Base-by-base conservation (phyloP, 2,888 invertebrate genomes). In the Drosophila pseudotalamancana region DNA sequence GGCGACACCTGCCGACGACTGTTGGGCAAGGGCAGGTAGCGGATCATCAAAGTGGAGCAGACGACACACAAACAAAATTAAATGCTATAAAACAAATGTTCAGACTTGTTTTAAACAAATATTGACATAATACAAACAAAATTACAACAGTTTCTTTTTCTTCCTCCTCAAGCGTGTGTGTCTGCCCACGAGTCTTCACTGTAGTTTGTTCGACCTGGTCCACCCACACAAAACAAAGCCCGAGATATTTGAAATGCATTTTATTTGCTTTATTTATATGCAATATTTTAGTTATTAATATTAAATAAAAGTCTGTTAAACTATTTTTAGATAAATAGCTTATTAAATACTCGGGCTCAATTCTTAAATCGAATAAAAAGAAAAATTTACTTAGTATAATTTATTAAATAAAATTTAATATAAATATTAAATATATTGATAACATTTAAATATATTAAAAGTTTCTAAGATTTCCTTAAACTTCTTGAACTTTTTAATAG, bases 11-110 rank as follows among this genome's bases (percentile, higher is more conserved):
- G 35, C 29, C 23, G 27, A n/a, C 11, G 57, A 27, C 14, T 34
- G 14, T 68, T 69, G n/a, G 27, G 50, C 63, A 69, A 69, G 70
- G 68, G 43, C 64, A 53, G n/a, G 9, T 49, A 37, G 49, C 64
- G 49, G 64, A 57, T 51, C 27, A 19, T 51, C 35, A 57, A 70
- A 63, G 46, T 68, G 46, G 63, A 64, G 43, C 68, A 68, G 18
- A 23, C 23, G 6, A 29, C 11, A 16, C 6, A 40, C 11, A 40
- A 3, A 11, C 14, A 40, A 14, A 11, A 42, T 25, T 25, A 42
- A 42, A 46, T 45, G 31, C 31, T 8, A 34, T 34, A 11, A 29
- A 39, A 18, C 19, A 43, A 43, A n/a, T 27, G 19, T 1, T 43
- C 18, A 21, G 21, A 45, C 25, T 0, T 27, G 50, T 42, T 51